These are phyloP conservation scores for Aphelenchoides fujianensis DNA, from an alignment of 1,140 invertebrate genomes.

Conservation along the genomic window DNA sequence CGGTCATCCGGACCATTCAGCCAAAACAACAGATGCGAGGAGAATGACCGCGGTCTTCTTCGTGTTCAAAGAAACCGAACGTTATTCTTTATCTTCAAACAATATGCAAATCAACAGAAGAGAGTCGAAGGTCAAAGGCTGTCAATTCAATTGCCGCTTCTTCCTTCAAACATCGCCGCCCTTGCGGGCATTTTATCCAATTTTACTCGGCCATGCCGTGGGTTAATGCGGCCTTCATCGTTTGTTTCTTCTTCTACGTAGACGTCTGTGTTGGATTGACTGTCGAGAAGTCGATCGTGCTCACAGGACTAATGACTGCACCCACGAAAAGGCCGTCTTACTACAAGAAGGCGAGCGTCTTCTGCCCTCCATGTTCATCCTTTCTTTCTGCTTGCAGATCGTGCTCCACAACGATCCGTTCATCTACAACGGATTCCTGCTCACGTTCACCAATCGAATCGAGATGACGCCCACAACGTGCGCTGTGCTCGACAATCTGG, in stretches of 20 bases:
- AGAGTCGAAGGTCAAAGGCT: background rate
- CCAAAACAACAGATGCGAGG: no score
- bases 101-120: background rate
- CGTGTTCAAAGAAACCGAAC: no score
- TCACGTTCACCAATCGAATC: constrained; percentile 34
- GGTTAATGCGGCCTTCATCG: background rate
- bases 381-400: constrained; percentile 22
- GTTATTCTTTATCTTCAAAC: no score
- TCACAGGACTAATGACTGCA: background rate
- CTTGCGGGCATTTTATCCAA: background rate
- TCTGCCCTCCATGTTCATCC: background rate
- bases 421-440: constrained; percentile 30
- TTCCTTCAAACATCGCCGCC: background rate
- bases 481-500: constrained; percentile 28
- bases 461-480: constrained; percentile 32
- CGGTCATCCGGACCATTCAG: no score
- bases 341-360: background rate
- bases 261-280: background rate
- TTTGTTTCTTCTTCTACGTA: background rate
- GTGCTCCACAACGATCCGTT: constrained; percentile 25
- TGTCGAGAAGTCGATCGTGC: background rate
- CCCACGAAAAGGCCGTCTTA: background rate
- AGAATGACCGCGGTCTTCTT: no score
- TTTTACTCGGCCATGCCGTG: background rate
- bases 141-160: constrained; percentile 3